phyloP scores from a whole-genome alignment of 2,113 vertebrate genomes.

The Oncorhynchus clarkii region DNA sequence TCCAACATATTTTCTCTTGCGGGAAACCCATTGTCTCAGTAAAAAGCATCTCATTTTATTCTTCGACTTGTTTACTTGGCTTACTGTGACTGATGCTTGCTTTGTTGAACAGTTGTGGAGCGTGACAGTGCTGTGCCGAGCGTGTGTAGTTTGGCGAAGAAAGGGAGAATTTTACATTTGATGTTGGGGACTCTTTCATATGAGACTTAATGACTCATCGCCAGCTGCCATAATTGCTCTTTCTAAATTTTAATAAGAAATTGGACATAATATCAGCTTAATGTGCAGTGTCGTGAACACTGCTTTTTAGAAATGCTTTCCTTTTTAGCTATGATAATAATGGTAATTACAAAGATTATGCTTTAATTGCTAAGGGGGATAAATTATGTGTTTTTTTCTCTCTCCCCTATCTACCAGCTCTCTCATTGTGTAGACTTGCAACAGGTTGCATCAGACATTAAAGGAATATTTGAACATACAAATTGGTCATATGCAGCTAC shows the following conservation, averaged over 20 bases:
- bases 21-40: conserved; percentile 66
- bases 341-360: conserved; percentile 77
- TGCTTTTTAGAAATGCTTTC: conserved; percentile 67
- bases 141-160: conserved; percentile 47
- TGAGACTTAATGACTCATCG: conserved; percentile 69
- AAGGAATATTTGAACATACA: conserved; percentile 63
- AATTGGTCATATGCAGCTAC: conserved; percentile 39
- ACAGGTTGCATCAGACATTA: conserved; percentile 69
- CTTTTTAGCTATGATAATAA: conserved; percentile 75
- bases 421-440: conserved; percentile 63
- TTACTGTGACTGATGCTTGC: conserved; percentile 60
- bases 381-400: conserved; percentile 52
- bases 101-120: conserved; percentile 66
- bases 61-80: conserved; percentile 68
- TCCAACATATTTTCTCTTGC: conserved; percentile 63
- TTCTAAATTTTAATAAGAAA: conserved; percentile 77
- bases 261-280: conserved; percentile 69
- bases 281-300: conserved; percentile 66
- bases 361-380: conserved; percentile 72
- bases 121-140: conserved; percentile 59
- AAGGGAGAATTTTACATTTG: conserved; percentile 61
- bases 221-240: conserved; percentile 73
- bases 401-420: conserved; percentile 53
- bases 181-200: conserved; percentile 67
- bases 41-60: conserved; percentile 70